phyloP scores from a whole-genome alignment of 2,797 vertebrate species.

The Hyperoplus immaculatus region DNA sequence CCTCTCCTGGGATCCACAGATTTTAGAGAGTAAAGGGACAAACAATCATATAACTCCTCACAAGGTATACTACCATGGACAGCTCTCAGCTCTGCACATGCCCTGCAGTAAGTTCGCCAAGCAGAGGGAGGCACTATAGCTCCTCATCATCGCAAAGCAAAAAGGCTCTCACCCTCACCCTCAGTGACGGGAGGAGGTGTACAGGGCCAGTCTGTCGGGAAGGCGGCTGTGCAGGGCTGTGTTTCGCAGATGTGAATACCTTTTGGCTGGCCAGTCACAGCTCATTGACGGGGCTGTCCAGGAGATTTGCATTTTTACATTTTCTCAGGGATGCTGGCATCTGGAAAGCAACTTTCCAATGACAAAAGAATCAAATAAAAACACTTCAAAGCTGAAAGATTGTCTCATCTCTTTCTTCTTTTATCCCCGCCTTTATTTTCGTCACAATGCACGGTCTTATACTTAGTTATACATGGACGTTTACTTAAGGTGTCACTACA shows the following conservation, averaged over 20 bases:
- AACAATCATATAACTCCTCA: conserved; percentile 43
- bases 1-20: conserved; percentile 55
- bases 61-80: conserved; percentile 67
- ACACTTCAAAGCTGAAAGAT: conserved; percentile 54
- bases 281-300: conserved; percentile 67
- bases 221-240: conserved; percentile 45
- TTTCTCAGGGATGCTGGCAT: conserved; percentile 90
- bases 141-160: conserved; percentile 42
- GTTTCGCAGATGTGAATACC: conserved; percentile 62
- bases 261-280: conserved; percentile 57
- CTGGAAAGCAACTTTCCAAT: conserved; percentile 83
- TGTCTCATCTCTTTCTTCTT: conserved; percentile 13
- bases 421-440: conserved; percentile 9
- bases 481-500: no score
- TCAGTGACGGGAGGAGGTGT: conserved; percentile 11
- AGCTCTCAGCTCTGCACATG: conserved; percentile 69
- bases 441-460: not conserved
- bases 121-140: conserved; percentile 70
- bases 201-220: conserved; percentile 30
- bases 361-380: conserved; percentile 74
- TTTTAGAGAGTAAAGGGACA: conserved; percentile 46
- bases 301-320: conserved; percentile 73
- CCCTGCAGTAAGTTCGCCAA: conserved; percentile 64
- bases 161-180: conserved; percentile 6
- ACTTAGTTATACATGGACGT: not conserved